Evolutionary conservation across 2,113 vertebrate species (phyloP).

Genomic region (Eubucco bourcierii): DNA sequence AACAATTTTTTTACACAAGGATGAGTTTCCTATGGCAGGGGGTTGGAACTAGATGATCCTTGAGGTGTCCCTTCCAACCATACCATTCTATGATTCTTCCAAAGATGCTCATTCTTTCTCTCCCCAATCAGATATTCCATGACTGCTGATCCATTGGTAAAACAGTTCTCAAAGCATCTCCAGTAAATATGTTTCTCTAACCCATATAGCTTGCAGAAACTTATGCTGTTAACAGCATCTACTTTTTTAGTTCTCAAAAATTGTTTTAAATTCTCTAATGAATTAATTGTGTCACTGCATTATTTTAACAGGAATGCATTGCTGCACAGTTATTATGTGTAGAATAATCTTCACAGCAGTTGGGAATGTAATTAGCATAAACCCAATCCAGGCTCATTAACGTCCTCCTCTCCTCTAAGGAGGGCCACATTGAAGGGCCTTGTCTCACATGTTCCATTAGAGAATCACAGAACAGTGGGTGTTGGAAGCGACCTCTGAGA

Average conservation of each 20-base stretch:
- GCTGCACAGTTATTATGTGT: constrained; percentile 12
- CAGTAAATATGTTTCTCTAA: not conserved
- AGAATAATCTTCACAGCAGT: constrained; percentile 54
- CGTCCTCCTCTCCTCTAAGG: not conserved
- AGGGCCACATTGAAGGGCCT: constrained; percentile 3
- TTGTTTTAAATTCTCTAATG: not conserved
- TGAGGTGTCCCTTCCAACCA: too few species aligned
- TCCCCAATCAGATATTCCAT: not conserved
- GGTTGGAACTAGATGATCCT: too few species aligned
- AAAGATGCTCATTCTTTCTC: not conserved
- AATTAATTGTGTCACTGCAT: not conserved
- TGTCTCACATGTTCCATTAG: not conserved
- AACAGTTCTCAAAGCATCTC: constrained; percentile 1
- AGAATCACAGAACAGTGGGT: too few species aligned
- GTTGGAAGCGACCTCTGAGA: too few species aligned
- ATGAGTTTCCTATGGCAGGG: too few species aligned
- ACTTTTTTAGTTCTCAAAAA: not conserved
- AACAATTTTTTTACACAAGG: not conserved
- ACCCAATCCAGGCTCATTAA: constrained; percentile 31
- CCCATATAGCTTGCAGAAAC: not conserved
- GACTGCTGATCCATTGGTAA: not conserved
- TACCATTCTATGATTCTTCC: too few species aligned
- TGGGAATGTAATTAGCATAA: constrained; percentile 67
- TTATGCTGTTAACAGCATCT: not conserved
- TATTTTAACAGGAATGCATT: constrained; percentile 9